Conservation (phyloP, 2,888 invertebrate species). For the Andrena trimmerana region DNA sequence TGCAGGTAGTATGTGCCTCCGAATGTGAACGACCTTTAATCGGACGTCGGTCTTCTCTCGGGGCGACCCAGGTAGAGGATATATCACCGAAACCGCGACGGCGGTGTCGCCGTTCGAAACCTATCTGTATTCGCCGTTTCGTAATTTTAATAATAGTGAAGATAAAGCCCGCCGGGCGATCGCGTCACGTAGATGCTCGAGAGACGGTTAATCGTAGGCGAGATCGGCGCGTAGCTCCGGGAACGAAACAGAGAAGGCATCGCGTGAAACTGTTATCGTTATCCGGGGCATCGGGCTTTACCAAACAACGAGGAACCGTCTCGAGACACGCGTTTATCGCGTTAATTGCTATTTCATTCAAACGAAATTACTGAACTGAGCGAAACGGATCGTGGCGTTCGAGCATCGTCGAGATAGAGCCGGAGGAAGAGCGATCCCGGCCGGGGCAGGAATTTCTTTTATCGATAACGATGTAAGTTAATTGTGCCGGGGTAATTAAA, state of each 20-base stretch:
- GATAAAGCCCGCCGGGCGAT: constrained; percentile 33
- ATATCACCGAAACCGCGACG: constrained; percentile 39
- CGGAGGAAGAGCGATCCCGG: neutral
- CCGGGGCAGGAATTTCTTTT: constrained; percentile 7
- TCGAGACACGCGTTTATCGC: constrained; percentile 26
- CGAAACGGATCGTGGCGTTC: neutral
- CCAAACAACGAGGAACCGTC: neutral
- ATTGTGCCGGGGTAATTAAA: constrained; percentile 43
- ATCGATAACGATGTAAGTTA: constrained; percentile 50
- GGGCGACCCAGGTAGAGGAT: constrained; percentile 9
- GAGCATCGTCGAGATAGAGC: neutral
- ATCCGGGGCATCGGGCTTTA: constrained; percentile 15
- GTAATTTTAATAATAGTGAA: constrained; percentile 44
- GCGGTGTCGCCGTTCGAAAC: neutral
- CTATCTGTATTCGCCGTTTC: constrained; percentile 18
- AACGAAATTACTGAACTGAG: constrained; percentile 10
- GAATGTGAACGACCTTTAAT: constrained; percentile 72
- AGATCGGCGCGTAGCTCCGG: neutral
- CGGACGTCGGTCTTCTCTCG: constrained; percentile 48
- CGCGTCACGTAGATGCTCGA: constrained; percentile 34
- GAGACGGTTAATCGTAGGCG: constrained; percentile 9
- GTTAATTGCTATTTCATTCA: constrained; percentile 36
- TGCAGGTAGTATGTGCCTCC: neutral
- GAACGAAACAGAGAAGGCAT: neutral
- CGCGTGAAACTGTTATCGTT: constrained; percentile 33